Evolutionary conservation across 2,797 vertebrate species (phyloP).

Genomic region (Cynodonichthys magdalenae): DNA sequence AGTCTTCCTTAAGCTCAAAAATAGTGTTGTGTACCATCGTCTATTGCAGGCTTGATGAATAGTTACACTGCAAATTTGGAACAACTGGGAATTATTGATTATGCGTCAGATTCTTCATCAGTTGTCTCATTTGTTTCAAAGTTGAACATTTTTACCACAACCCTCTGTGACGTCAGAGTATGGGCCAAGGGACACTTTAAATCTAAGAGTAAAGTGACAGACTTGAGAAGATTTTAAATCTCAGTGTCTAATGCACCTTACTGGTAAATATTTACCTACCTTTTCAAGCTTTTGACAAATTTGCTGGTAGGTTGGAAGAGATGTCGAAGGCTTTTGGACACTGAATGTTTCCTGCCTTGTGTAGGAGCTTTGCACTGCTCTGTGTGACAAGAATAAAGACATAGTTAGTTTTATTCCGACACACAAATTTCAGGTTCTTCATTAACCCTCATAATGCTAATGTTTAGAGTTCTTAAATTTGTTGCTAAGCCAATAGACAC

Average conservation of each 20-base stretch:
- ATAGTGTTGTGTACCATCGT: no score
- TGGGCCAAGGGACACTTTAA: no score
- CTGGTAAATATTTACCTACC: slow-evolving; percentile 68
- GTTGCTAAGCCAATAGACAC: slow-evolving; percentile 24
- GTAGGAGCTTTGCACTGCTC: slow-evolving; percentile 87
- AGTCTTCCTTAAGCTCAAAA: no score
- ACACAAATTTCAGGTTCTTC: neutral
- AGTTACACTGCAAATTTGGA: no score
- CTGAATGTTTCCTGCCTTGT: slow-evolving; percentile 90
- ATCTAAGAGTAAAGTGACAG: neutral
- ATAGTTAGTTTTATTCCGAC: neutral
- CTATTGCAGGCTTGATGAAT: no score
- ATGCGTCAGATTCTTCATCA: neutral
- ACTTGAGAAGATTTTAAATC: neutral
- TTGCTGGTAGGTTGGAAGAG: slow-evolving; percentile 92
- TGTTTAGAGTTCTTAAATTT: slow-evolving; percentile 13
- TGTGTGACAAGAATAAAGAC: slow-evolving; percentile 58
- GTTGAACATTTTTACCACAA: neutral
- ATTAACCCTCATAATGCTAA: neutral
- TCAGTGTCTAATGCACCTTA: neutral
- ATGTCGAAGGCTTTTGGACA: slow-evolving; percentile 92
- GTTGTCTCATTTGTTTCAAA: neutral
- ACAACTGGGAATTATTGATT: neutral
- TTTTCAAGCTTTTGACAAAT: slow-evolving; percentile 90
- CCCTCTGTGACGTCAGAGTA: no score